Evolutionary conservation across 2,888 invertebrate genomes (phyloP).

Genomic region (Cotesia congregata): DNA sequence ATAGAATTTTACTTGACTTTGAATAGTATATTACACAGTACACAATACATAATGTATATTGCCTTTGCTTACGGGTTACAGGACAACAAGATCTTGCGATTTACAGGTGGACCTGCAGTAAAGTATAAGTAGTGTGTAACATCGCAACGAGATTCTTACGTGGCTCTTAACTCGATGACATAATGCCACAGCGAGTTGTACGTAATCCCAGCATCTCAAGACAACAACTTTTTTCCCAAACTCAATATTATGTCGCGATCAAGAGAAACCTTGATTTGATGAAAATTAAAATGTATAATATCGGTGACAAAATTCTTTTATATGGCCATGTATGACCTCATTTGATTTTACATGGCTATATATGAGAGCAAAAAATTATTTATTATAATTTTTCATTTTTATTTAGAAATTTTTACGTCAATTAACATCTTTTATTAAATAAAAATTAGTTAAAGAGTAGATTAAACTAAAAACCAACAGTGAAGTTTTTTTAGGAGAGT

Average conservation of each 20-base stretch:
- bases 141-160: slow-evolving; percentile 25
- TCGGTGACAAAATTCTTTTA: too few relatives aligned
- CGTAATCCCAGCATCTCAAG: slow-evolving; percentile 6
- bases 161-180: slow-evolving; percentile 22
- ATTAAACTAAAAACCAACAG: too few relatives aligned
- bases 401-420: too few relatives aligned
- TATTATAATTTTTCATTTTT: too few relatives aligned
- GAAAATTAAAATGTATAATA: too few relatives aligned
- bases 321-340: too few relatives aligned
- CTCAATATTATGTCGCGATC: not conserved
- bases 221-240: not conserved
- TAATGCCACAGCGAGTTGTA: slow-evolving; percentile 5
- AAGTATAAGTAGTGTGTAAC: slow-evolving; percentile 10
- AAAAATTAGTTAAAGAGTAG: too few relatives aligned
- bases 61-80: too few relatives aligned
- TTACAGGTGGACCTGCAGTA: not conserved
- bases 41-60: not conserved
- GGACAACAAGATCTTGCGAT: not conserved
- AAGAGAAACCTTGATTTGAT: slow-evolving; percentile 1
- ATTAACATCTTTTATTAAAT: too few relatives aligned
- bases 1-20: slow-evolving; percentile 41
- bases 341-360: too few relatives aligned
- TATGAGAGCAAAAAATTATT: too few relatives aligned
- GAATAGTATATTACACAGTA: slow-evolving; percentile 34
- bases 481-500: too few relatives aligned